Conservation (phyloP, 2,888 invertebrate species). For the Nephrotoma flavescens region DNA sequence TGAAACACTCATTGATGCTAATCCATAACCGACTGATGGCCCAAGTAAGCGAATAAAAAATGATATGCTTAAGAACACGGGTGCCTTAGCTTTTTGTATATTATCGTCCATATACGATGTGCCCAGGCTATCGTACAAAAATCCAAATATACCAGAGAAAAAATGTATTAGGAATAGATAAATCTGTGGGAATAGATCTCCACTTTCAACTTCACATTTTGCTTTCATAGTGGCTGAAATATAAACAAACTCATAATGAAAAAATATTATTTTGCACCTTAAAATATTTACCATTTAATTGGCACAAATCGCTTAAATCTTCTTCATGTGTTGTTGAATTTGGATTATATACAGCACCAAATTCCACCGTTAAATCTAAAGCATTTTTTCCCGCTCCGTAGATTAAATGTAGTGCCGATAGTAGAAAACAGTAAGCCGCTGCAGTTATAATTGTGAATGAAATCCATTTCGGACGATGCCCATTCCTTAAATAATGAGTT, state of each 20-base stretch:
- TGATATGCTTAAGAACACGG: conserved; percentile 23
- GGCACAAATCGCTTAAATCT: background rate
- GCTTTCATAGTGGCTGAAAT: background rate
- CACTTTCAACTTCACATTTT: background rate
- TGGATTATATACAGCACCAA: background rate
- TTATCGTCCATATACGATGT: conserved; percentile 51
- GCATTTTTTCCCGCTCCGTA: background rate
- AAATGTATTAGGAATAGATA: background rate
- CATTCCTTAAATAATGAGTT: conserved; percentile 41
- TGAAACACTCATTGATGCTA: conserved; percentile 40
- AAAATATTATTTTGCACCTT: background rate
- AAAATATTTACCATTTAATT: conserved; percentile 5
- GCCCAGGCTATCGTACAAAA: conserved; percentile 22
- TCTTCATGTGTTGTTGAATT: background rate
- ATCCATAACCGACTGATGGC: conserved; percentile 42
- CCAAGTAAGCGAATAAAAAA: conserved; percentile 44
- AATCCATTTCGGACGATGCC: background rate
- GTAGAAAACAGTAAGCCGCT: background rate
- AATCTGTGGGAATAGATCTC: background rate
- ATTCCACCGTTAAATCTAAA: background rate
- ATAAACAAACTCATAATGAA: background rate
- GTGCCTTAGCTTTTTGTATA: conserved; percentile 45
- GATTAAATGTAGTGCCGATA: background rate
- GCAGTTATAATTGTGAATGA: background rate
- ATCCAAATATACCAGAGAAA: background rate